Conservation (phyloP, 2,113 vertebrate species). For the Cebidichthys violaceus region DNA sequence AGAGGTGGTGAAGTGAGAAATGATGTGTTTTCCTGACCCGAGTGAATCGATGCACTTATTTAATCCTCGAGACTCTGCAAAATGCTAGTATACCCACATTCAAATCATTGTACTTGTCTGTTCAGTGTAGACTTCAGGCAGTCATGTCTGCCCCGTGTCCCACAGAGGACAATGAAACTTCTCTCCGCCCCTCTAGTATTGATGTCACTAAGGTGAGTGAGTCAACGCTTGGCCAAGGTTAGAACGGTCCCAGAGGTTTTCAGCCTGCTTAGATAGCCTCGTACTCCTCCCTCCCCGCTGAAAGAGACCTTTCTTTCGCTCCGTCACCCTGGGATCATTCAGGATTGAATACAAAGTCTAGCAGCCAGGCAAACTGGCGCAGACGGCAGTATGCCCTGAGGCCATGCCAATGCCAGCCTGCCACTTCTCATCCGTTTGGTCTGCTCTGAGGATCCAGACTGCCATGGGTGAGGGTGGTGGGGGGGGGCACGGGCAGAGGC, state of each 20-base stretch:
- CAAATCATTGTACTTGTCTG: neutral
- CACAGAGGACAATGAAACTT: neutral
- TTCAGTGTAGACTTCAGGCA: neutral
- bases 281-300: slow-evolving; percentile 46
- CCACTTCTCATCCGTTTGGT: slow-evolving; percentile 75
- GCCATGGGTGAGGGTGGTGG: slow-evolving; percentile 54
- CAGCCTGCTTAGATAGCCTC: slow-evolving; percentile 48
- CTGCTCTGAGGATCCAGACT: slow-evolving; percentile 52
- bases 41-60: neutral
- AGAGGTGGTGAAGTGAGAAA: neutral
- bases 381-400: slow-evolving; percentile 54
- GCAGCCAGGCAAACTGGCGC: slow-evolving; percentile 61
- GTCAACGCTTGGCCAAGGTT: slow-evolving; percentile 12
- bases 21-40: neutral
- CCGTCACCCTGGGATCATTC: slow-evolving; percentile 59
- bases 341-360: slow-evolving; percentile 59
- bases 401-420: slow-evolving; percentile 67
- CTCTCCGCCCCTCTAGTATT: slow-evolving; percentile 4
- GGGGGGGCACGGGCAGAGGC: slow-evolving; percentile 15
- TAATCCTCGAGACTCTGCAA: neutral
- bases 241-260: slow-evolving; percentile 41
- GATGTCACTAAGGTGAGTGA: slow-evolving; percentile 48
- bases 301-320: slow-evolving; percentile 74
- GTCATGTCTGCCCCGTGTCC: neutral
- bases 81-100: neutral